These are phyloP conservation scores for Hypsopygia costalis DNA, from an alignment of 2,888 invertebrate species.

Conservation along the genomic window DNA sequence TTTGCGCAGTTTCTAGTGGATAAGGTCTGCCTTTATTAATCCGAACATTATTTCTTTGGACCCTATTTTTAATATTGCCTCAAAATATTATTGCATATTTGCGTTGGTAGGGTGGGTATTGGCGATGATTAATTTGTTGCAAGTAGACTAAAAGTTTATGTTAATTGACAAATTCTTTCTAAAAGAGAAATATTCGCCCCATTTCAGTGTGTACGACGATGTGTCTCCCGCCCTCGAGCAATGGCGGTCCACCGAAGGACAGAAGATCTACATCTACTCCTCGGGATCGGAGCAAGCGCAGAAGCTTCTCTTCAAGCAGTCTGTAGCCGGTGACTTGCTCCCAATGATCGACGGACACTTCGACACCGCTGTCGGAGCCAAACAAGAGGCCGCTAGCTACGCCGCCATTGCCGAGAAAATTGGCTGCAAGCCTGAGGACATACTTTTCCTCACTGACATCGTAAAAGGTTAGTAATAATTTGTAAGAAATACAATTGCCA, in stretches of 20 bases:
- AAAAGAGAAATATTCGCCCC: too few relatives aligned
- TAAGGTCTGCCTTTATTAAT: too few relatives aligned
- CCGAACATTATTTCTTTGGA: too few relatives aligned
- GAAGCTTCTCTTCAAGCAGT: slow-evolving; percentile 90
- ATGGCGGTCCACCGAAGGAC: slow-evolving; percentile 85
- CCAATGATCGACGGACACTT: slow-evolving; percentile 89
- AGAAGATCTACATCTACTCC: slow-evolving; percentile 91
- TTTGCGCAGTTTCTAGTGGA: too few relatives aligned
- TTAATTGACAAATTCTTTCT: too few relatives aligned
- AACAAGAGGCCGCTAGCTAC: slow-evolving; percentile 90
- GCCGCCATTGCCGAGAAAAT: slow-evolving; percentile 86
- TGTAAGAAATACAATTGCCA: too few relatives aligned
- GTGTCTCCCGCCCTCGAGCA: slow-evolving; percentile 86
- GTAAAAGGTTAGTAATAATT: slow-evolving; percentile 81
- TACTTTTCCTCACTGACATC: slow-evolving; percentile 94
- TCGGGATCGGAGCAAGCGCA: slow-evolving; percentile 96
- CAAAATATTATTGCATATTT: too few relatives aligned
- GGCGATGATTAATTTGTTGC: too few relatives aligned
- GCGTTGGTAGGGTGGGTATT: too few relatives aligned
- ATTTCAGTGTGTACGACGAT: slow-evolving; percentile 91
- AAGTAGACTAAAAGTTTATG: too few relatives aligned
- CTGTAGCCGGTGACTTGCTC: slow-evolving; percentile 88
- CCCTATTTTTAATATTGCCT: too few relatives aligned
- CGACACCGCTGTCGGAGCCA: slow-evolving; percentile 92
- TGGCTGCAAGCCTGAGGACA: slow-evolving; percentile 81